Evolutionary conservation across 2,797 vertebrate species (phyloP), one percentile per base, ranked within the genome.

Genomic region (Ceyx erithaca): DNA sequence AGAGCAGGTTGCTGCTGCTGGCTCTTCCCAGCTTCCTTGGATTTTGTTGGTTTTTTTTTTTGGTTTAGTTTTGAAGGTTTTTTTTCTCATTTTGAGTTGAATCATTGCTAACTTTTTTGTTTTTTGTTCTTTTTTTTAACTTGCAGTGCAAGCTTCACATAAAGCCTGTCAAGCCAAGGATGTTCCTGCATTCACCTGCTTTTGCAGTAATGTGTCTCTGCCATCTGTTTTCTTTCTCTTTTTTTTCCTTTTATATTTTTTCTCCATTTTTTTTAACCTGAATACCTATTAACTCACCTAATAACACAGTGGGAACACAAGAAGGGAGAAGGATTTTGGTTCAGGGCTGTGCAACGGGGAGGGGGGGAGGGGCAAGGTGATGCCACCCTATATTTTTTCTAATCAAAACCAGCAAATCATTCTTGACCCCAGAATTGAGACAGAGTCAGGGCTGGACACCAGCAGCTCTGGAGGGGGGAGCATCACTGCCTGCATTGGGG

Each of bases 101-200:
- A 96, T 97, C 95, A 97, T 98, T 97, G 97, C 97, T 98, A 97
- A 98, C 97, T 89, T 94, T 96, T 97, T 97, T 37, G 95, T 98
- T 95, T 97, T 95, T 94, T 96, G 83, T 97, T 98, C 94, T 97
- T 96, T 97, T 96, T 95, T 98, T 98, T 97, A 97, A 98, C 97
- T 98, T 98, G 97, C 98, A 98, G 98, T 97, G 97, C 98, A 98
- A 98, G 98, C 98, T 98, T 98, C 98, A 98, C 98, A 98, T 98
- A 98, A 98, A 98, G 97, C 97, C 98, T 98, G 98, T 97, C 98
- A 94, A 98, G 97, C 97, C 98, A 98, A 97, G 98, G 98, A 98
- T 96, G 97, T 97, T 97, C 97, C 97, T 97, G 97, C 97, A 98
- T 97, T 98, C 97, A 97, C 97, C 98, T 97, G 98, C 98, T 98